Percentiles rank a stretch among this genome's conserved stretches.
phyloP scores from a whole-genome alignment of 2,797 vertebrate genomes.

The Phaenicophaeus curvirostris region DNA sequence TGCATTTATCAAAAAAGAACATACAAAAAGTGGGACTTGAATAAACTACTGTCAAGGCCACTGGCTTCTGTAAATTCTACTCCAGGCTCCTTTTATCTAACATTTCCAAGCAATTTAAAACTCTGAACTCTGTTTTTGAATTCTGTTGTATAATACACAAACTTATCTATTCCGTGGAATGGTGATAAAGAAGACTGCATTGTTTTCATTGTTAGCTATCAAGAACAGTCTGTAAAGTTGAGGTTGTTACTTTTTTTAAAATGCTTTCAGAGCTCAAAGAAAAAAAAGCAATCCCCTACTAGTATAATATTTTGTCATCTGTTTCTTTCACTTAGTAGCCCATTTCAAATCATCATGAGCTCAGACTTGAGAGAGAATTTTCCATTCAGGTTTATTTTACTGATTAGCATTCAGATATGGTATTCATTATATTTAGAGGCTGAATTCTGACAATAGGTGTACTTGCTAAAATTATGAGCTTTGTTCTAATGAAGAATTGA shows the following conservation, averaged over 20 bases:
- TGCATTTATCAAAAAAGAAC: neutral
- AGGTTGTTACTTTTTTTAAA: neutral
- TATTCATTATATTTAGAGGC: neutral
- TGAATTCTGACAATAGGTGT: neutral
- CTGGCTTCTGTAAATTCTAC: neutral
- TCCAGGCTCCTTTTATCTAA: neutral
- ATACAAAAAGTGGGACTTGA: neutral
- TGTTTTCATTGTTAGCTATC: neutral
- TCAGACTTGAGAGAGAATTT: neutral
- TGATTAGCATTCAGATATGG: neutral
- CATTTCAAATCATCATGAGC: neutral
- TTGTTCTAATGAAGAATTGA: slow-evolving; percentile 8
- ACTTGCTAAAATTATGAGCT: neutral
- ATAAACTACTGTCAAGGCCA: neutral
- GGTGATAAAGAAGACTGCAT: neutral
- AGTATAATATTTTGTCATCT: neutral
- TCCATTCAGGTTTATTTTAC: neutral
- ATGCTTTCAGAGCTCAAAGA: neutral
- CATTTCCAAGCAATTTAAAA: neutral
- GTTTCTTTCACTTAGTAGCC: neutral
- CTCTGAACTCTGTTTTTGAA: neutral
- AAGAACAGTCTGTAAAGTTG: neutral
- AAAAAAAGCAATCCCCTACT: neutral
- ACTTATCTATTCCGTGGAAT: neutral
- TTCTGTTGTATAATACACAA: neutral